Evolutionary conservation across 2,888 invertebrate genomes (phyloP), one percentile per base, ranked within the genome.

Genomic region (Brenthis ino): DNA sequence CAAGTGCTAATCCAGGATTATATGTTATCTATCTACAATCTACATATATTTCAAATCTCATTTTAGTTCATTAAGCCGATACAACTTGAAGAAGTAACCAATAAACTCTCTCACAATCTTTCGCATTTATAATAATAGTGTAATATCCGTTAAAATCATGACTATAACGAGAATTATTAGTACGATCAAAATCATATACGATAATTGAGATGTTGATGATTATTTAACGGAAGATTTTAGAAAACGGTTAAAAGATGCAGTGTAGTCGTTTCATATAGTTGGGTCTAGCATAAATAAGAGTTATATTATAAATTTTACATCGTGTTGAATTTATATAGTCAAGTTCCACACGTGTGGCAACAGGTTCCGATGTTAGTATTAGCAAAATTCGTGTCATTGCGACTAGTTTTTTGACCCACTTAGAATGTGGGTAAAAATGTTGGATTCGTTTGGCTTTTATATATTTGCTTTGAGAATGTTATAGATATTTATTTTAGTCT

Each of bases 311-410:
- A 60, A 67, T 64, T 69, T 64, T 63, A 43, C 64, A 55, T 69
- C 69, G 55, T 69, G 69, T 66, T 66, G 67, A 71, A 84, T 87
- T 85, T 82, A 85, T 87, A 80, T 82, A 58, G 60, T 57, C 60
- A 81, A 84, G 82, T 83, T 83, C 76, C 73, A 81, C 87, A 88
- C 87, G 88, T 90, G 90, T 86, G 85, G 82, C 75, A 82, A 88
- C 89, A 79, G 85, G 89, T 89, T 87, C 76, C 71, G 81, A 85
- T 81, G 83, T 81, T 77, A 77, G 80, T 82, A 84, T 89, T 88
- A 85, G 88, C 88, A 83, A 89, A 89, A 89, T 85, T 87, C 78
- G 85, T 82, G 85, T 86, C 89, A 84, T 84, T 82, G 83, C 79
- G 85, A 87, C 88, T 80, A 79, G 90, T 90, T 87, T 84, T 75